phyloP scores from a whole-genome alignment of 2,797 vertebrate genomes.

The Hybognathus amarus region DNA sequence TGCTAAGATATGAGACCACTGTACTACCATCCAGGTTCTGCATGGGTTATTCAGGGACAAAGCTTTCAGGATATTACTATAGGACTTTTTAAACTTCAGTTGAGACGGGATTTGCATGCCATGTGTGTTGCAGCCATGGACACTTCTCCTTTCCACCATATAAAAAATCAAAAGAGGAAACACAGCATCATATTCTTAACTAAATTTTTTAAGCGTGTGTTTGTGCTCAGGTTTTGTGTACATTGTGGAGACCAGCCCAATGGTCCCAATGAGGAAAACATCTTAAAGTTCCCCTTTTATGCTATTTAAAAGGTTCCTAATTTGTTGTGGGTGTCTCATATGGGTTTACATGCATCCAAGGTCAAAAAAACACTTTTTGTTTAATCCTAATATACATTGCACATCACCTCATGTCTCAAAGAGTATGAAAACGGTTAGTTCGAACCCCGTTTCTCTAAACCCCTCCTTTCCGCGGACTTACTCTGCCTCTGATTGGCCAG shows the following conservation, averaged over 20 bases:
- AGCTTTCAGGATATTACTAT: background rate
- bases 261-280: background rate
- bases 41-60: background rate
- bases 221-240: background rate
- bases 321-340: background rate
- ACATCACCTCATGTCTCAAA: background rate
- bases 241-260: background rate
- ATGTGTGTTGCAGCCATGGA: background rate
- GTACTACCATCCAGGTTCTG: background rate
- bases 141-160: slow-evolving; percentile 15
- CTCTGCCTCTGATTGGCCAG: background rate
- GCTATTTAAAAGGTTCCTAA: background rate
- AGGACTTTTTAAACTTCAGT: slow-evolving; percentile 7
- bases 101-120: background rate
- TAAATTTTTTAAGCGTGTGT: background rate
- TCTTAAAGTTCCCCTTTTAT: background rate
- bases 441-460: background rate
- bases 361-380: background rate
- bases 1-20: background rate
- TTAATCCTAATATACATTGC: background rate
- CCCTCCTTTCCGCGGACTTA: background rate
- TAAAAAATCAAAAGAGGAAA: slow-evolving; percentile 24
- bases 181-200: background rate
- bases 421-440: background rate
- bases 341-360: background rate